Base-by-base conservation (phyloP, 2,797 vertebrate genomes). In the Microcaecilia unicolor region DNA sequence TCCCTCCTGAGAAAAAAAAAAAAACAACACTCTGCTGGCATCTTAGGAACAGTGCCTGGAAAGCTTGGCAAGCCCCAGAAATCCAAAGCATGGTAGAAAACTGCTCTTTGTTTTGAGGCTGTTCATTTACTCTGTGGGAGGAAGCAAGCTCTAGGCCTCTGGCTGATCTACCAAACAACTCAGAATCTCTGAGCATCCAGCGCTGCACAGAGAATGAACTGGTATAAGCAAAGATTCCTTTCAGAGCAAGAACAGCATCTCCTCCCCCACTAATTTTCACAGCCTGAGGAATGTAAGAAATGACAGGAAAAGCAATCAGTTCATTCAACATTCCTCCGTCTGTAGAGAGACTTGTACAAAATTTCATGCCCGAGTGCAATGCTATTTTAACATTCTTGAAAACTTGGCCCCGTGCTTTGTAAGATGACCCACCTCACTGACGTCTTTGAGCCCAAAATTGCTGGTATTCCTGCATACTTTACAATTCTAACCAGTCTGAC, bases 291-390 rank as follows among this genome's bases (percentile, higher is more conserved):
- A 36, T 7, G 37, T 27, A 52, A 41, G 31, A 15, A 34, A 32
- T 29, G 36, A 41, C 44, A 67, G 48, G 48, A 62, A 57, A 48
- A 63, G 47, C 29, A 50, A 57, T 48, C 12, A 31, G 14, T 69
- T 48, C 39, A 43, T 27, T 46, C 43, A 29, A 19, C 29, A 11
- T 60, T 54, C 28, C 43, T 56, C 34, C 59, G 21, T n/a, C n/a
- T n/a, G n/a, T n/a, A n/a, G n/a, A 20, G 25, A 54, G 42, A 54
- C 15, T 51, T 58, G 60, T n/a, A 42, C 1, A 37, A 54, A 52
- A 53, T 38, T 58, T 30, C 37, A 52, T 11, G 36, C 51, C 44
- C 30, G 49, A 55, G 18, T 50, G 50, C 70, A 72, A 46, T 10
- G 41, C 37, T 44, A 61, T 28, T 54, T 55, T 46, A 43, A 55